Conservation (phyloP, 1,140 invertebrate genomes). For the Arctopsyche grandis region DNA sequence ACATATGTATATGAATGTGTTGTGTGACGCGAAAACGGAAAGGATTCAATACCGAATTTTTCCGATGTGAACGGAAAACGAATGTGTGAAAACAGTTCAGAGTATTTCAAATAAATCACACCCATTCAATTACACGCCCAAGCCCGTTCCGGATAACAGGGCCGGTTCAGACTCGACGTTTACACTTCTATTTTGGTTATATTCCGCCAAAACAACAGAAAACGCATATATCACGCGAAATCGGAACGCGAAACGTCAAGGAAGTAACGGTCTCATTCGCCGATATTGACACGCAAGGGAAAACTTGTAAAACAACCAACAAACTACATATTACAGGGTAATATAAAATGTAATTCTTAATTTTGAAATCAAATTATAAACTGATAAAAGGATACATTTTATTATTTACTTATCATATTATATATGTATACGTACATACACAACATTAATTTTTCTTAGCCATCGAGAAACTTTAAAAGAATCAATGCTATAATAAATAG, state of each 20-base stretch:
- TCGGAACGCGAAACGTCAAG: neutral
- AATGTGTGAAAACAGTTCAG: slow-evolving; percentile 39
- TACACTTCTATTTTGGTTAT: slow-evolving; percentile 27
- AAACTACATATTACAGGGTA: neutral
- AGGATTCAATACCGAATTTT: slow-evolving; percentile 37
- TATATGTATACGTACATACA: too few species aligned
- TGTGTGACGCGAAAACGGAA: slow-evolving; percentile 27
- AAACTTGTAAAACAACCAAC: neutral
- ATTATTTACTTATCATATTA: too few species aligned
- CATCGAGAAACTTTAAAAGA: too few species aligned
- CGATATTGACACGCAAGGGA: neutral
- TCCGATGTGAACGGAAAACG: slow-evolving; percentile 41
- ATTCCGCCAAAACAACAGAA: slow-evolving; percentile 23
- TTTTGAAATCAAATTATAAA: too few species aligned
- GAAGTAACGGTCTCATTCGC: too few species aligned
- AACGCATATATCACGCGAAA: neutral
- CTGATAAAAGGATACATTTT: too few species aligned
- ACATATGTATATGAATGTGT: neutral
- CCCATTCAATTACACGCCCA: slow-evolving; percentile 40
- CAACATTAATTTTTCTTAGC: too few species aligned
- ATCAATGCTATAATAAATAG: too few species aligned
- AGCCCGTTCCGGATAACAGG: slow-evolving; percentile 21
- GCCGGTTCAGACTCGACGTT: neutral
- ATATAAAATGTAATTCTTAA: too few species aligned
- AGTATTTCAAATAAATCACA: slow-evolving; percentile 42